Evolutionary conservation across 2,888 invertebrate species (phyloP), one percentile per base, ranked within the genome.

Genomic region (Anticlea derivata): DNA sequence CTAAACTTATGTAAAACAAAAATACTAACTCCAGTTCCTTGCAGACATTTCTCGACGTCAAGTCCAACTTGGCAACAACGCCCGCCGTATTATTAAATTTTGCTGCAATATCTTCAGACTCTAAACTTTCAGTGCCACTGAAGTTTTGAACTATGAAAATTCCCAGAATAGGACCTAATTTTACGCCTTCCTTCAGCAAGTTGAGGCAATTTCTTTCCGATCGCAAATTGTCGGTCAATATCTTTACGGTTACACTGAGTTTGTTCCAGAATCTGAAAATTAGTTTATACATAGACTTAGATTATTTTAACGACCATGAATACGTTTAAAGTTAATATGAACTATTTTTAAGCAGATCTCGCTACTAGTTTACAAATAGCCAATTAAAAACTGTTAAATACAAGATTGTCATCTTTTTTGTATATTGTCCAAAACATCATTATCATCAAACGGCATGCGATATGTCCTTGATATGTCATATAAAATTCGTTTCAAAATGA

Each of bases 41-140:
- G 48, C 76, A 77, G 37, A 70, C 39, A 12, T 70, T 70, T 41
- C 74, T 65, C 8, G 75, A 71, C 48, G 63, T 57, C 38, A 70
- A 55, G 64, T 80, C 80, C 34, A 80, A 66, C 57, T 79, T 79
- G 22, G 65, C 61, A 13, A 69, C 66, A 51, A 71, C 56, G 49
- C 58, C 43, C 2, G 63, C 60, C 0, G 53, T 67, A 20, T 70
- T 65, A 50, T 70, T 68, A 55, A 69, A 74, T 58, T 67, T 66
- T 2, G 47, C 48, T 5, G 55, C 46, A 27, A 78, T 66, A 35
- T 62, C 63, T 44, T 65, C 55, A 17, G 68, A 52, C 12, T 41
- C 43, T 40, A 54, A 62, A 58, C 50, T 60, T 52, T 60, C 53
- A 8, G 37, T 20, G 24, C 35, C 53, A 54, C 45, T 49, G 31